Evolutionary conservation across 2,797 vertebrate genomes (phyloP), one percentile per base, ranked within the genome.

Genomic region (Galaxias olidus): DNA sequence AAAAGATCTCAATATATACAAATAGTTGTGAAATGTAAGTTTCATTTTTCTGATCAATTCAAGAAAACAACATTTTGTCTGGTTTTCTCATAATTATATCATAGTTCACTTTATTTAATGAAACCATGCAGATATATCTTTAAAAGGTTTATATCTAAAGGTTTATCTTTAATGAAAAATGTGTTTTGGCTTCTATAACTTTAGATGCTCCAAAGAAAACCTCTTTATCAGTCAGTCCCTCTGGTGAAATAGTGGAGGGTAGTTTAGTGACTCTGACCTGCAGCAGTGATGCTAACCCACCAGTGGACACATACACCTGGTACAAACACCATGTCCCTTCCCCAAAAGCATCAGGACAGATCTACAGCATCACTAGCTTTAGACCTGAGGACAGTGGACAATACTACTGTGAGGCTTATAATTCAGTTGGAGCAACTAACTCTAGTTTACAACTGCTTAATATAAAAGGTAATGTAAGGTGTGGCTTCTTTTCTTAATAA

Each of bases 241-340:
- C 73, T 60, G 75, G 2, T 73, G 60, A 62, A 17, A 67, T 75
- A 55, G 10, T 62, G 71, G 75, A 80, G 68, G 65, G 58, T 9
- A 63, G 11, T 14, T n/a, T 54, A 58, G 64, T 80, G 60, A n/a
- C n/a, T n/a, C n/a, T 63, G 42, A 63, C 49, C 50, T 63, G 61
- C 51, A 63, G 17, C 51, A 63, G 61, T 45, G 50, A 63, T 58
- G 56, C 42, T 43, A 44, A 58, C 56, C 56, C 56, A 45, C 56
- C 40, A 18, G 42, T 45, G 55, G 13, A 43, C n/a, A 58, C n/a
- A 1, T 58, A 44, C 56, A 44, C 12, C 41, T 58, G 56, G 56
- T 44, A 58, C 56, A 45, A 58, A n/a, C 11, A 1, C 41, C 15
- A 8, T 40, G 40, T 17, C 30, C 9, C 55, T 14, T 57, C 55